Percentiles rank a stretch among this genome's conserved stretches.
These are phyloP conservation scores for Bothrops alternatus DNA, from an alignment of 2,797 vertebrate species.

Conservation along the genomic window DNA sequence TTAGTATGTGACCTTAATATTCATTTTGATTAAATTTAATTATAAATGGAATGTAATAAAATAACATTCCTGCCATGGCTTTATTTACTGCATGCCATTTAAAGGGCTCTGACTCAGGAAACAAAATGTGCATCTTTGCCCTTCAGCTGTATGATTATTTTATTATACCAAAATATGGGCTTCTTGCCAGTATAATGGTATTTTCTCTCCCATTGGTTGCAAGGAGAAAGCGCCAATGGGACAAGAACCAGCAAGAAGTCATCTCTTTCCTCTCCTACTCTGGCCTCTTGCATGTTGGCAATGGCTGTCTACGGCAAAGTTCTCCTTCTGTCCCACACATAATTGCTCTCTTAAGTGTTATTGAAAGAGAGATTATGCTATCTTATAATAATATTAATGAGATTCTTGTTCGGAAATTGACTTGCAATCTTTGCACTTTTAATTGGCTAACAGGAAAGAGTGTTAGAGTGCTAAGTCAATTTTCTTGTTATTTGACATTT, in stretches of 20 bases:
- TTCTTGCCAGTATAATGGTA: background rate
- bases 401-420: background rate
- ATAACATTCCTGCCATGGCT: background rate
- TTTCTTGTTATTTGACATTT: slow-evolving; percentile 27
- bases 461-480: slow-evolving; percentile 21
- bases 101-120: background rate
- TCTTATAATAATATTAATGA: background rate
- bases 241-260: background rate
- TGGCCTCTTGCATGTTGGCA: background rate
- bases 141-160: background rate
- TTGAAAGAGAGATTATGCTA: background rate
- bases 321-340: background rate
- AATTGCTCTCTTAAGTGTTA: background rate
- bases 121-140: background rate
- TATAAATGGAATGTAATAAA: background rate
- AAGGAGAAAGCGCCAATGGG: background rate
- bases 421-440: slow-evolving; percentile 37
- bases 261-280: background rate
- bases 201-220: background rate
- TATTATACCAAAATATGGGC: background rate
- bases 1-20: background rate
- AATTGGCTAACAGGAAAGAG: slow-evolving; percentile 36
- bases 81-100: background rate
- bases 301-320: background rate
- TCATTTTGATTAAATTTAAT: background rate